Evolutionary conservation across 2,888 invertebrate genomes (phyloP), one percentile per base, ranked within the genome.

Genomic region (Lithophane semibrunnea): DNA sequence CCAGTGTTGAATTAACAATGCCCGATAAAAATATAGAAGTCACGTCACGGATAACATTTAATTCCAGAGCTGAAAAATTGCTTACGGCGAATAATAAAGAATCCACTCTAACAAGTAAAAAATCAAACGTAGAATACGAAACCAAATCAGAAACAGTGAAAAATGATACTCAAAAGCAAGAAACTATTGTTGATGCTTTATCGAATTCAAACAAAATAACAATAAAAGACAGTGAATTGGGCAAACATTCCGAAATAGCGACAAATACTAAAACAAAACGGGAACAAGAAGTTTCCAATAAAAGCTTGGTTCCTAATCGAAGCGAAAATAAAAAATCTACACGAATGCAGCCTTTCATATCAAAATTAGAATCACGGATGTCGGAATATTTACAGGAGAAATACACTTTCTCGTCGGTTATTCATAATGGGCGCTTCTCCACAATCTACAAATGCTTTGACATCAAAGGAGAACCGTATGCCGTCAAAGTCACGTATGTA

Each of bases 401-500:
- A 52, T 87, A 84, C 58, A 89, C 75, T 49, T 70, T 93, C 5
- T 80, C 77, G 9, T 78, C 86, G 29, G 9, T 90, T 44, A 88
- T 93, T 78, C 89, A 87, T 21, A 47, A 56, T 3, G 95, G 95
- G 21, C 84, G 74, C 79, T 93, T 86, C 83, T 94, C 94, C 2
- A 88, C 79, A 71, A 90, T 95, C 80, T 93, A 89, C 72, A 87
- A 88, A 72, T 93, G 91, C 75, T 84, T 81, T 73, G 86, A 91
- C 77, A 21, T 54, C 2, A 74, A 56, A 49, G 90, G 90, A 42
- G 24, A 84, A 71, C 63, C 71, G 24, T 93, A 88, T 78, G 91
- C 91, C 2, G 73, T 93, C 9, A 95, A 95, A 89, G 75, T 90
- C 63, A 89, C 79, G 94, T 94, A 91, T 78, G 92, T 91, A 73